Base-by-base conservation (phyloP, 2,797 vertebrate genomes). In the Hyperoplus lanceolatus region DNA sequence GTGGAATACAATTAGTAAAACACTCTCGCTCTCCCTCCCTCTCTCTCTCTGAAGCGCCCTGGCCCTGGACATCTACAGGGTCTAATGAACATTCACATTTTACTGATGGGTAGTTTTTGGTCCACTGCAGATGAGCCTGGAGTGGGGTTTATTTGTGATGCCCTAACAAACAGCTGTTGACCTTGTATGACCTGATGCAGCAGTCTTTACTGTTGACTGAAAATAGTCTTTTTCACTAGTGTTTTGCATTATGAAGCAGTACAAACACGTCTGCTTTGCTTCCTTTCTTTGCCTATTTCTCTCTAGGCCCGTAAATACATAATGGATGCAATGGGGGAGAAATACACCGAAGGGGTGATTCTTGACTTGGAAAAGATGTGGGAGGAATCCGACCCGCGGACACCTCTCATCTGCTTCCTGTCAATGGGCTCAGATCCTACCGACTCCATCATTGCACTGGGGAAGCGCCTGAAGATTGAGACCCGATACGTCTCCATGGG, bases 371-470 rank as follows among this genome's bases (percentile, higher is more conserved):
- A 98, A 89, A 96, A 94, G 90, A 98, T 94, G 0, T 99, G 98
- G 97, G 97, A 98, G 87, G 97, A 99, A 87, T 98, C 97, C 1
- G 96, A 97, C 79, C 95, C 96, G 2, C 92, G 93, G 1, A 98
- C 96, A 0, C 98, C 98, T 41, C 96, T 99, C 77, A 96, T 98
- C 87, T 98, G 98, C 88, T 97, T 99, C 78, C 93, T 99, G 72
- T 99, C 98, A 21, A 98, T 98, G 97, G 98, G 97, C 68, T 98
- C 98, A 0, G 98, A 99, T 90, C 98, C 98, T 62, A 98, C 97
- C 0, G 97, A 98, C 90, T 97, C 97, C 45, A 98, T 99, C 81
- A 98, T 96, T 8, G 96, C 96, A n/a, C 86, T 99, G 85, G 97
- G 97, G 15, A 99, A 97, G 93, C 96, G 93, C 81, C 87, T 96